Evolutionary conservation across 2,113 vertebrate species (phyloP), one percentile per base, ranked within the genome.

Genomic region (Pollimyrus isidori): DNA sequence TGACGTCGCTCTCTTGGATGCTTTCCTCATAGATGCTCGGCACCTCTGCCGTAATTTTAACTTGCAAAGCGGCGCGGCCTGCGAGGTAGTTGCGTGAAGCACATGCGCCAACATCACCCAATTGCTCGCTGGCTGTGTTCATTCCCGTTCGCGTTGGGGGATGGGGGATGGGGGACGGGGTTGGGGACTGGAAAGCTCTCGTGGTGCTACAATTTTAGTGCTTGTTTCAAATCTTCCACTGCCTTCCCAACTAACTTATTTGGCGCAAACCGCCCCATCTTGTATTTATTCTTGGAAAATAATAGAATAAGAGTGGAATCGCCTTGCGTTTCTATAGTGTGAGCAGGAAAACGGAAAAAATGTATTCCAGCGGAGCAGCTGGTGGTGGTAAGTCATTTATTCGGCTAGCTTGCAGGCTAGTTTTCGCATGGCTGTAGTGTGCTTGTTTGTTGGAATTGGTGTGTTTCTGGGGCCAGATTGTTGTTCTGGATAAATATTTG

Each of bases 101-200:
- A 30, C 84, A 26, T 26, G 30, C 69, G 15, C 69, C 26, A 84
- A 84, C 39, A 23, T 9, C 2, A 23, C 49, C n/a, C 49, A 9
- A 13, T n/a, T 50, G 84, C 49, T 86, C 13, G 46, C 49, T 50
- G 46, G 10, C 49, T 53, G 84, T 46, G 39, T 84, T 84, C 82
- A 23, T 84, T 84, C 39, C 39, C 82, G 45, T 46, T 84, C 39
- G 82, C 84, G 84, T 86, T 86, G 84, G 84, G 84, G 84, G 84
- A 86, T 86, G 84, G 84, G 94, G 94, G 95, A 93, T 95, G 95
- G 94, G 94, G 94, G 94, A 96, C 94, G 95, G 95, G 94, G 94
- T 92, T 89, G 94, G 95, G 94, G 93, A 94, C 94, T 93, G 93
- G 91, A 92, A 93, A 93, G 91, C 92, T 91, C 94, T 95, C 93